Conservation (phyloP, 2,797 vertebrate species). For the Pogoniulus pusillus region DNA sequence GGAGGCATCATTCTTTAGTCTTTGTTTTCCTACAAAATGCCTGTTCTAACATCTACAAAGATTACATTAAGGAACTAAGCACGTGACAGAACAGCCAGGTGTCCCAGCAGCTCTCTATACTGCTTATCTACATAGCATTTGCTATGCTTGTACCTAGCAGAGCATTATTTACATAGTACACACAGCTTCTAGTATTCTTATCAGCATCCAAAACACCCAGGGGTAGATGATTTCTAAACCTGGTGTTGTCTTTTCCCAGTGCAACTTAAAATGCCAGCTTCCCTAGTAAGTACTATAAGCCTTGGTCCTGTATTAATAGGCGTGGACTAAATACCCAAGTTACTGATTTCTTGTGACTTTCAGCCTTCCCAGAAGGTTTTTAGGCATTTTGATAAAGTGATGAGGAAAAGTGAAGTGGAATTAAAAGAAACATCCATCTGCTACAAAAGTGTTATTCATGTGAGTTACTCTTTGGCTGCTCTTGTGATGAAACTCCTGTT, state of each 20-base stretch:
- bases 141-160: constrained; percentile 39
- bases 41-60: constrained; percentile 50
- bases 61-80: constrained; percentile 31
- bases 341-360: neutral
- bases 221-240: constrained; percentile 38
- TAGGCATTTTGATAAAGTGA: constrained; percentile 1
- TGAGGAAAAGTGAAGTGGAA: neutral
- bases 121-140: constrained; percentile 34
- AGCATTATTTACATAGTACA: constrained; percentile 60
- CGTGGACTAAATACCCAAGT: neutral
- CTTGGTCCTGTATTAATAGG: constrained; percentile 49
- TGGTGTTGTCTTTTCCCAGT: constrained; percentile 55
- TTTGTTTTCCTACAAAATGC: constrained; percentile 23
- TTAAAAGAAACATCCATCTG: neutral
- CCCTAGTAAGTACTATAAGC: constrained; percentile 27
- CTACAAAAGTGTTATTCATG: neutral
- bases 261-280: constrained; percentile 60
- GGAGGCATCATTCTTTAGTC: constrained; percentile 74
- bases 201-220: constrained; percentile 24
- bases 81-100: constrained; percentile 7
- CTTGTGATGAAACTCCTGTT: constrained; percentile 13
- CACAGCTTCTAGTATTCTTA: constrained; percentile 29
- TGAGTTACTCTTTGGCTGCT: constrained; percentile 29
- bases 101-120: constrained; percentile 22
- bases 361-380: neutral